phyloP scores from a whole-genome alignment of 2,797 vertebrate genomes.

The Thunnus albacares region DNA sequence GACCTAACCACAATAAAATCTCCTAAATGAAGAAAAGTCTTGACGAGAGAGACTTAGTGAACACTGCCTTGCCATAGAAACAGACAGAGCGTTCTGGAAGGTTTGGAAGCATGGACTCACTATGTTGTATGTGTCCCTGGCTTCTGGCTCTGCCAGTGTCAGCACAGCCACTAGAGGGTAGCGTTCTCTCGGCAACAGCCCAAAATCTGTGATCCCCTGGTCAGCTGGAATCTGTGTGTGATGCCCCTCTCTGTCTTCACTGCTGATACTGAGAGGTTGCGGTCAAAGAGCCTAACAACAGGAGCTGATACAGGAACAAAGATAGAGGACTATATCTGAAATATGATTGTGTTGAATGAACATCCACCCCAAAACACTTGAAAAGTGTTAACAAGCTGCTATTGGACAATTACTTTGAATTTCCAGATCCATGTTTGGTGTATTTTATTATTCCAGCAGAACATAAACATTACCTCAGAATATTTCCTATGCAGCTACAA shows the following conservation, averaged over 20 bases:
- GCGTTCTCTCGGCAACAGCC: conserved; percentile 88
- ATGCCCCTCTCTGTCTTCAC: conserved; percentile 83
- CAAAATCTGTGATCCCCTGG: conserved; percentile 88
- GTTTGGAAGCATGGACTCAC: conserved; percentile 82
- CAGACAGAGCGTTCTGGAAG: no score
- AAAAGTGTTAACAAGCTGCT: neutral
- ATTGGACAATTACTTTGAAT: neutral
- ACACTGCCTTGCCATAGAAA: no score
- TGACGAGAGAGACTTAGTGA: no score
- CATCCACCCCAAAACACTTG: neutral
- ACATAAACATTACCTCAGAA: neutral
- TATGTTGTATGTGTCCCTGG: conserved; percentile 89
- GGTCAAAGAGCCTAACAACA: conserved; percentile 63
- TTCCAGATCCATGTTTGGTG: neutral
- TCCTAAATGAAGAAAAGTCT: no score
- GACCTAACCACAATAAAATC: no score
- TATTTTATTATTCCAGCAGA: neutral
- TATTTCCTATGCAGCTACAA: no score
- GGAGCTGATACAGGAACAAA: neutral
- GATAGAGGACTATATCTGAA: neutral
- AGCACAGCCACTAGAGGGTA: conserved; percentile 93
- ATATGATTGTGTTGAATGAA: neutral
- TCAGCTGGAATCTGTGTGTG: conserved; percentile 87
- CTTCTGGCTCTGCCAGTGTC: conserved; percentile 88
- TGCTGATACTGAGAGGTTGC: conserved; percentile 83